A percentile compares a stretch with the other conserved stretches of the same genome.
Conservation (phyloP, 2,113 vertebrate genomes). For the Todiramphus chloris region DNA sequence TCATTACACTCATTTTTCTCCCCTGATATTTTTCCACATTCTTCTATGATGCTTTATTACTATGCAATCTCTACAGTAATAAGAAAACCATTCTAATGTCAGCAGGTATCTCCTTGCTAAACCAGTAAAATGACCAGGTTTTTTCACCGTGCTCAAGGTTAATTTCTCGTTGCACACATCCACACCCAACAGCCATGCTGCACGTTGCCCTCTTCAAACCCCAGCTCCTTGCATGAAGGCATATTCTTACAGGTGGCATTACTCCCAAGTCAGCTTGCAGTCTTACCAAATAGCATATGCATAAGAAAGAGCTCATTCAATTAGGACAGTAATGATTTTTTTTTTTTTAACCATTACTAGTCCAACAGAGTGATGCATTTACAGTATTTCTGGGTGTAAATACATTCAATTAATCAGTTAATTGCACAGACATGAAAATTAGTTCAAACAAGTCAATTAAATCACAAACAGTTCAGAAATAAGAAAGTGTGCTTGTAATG, state of each 20-base stretch:
- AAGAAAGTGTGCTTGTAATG: conserved; percentile 71
- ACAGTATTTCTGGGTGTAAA: conserved; percentile 63
- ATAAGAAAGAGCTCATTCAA: not conserved
- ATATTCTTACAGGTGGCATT: not conserved
- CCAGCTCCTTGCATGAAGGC: not conserved
- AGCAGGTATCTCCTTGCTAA: not conserved
- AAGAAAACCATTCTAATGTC: not conserved
- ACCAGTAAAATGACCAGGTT: not conserved
- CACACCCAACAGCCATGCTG: not conserved
- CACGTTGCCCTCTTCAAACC: not conserved
- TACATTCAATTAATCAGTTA: conserved; percentile 71
- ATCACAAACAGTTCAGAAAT: conserved; percentile 73
- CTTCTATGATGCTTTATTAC: not conserved
- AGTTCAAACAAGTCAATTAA: conserved; percentile 76
- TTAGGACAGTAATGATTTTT: not conserved
- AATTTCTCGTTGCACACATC: not conserved
- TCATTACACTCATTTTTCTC: not conserved
- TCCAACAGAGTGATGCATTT: conserved; percentile 16
- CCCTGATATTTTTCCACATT: not conserved
- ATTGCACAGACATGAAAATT: conserved; percentile 71
- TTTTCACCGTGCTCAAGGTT: not conserved
- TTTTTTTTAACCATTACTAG: not conserved
- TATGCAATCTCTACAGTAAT: not conserved
- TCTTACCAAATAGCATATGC: not conserved
- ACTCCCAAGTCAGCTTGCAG: not conserved